phyloP scores from a whole-genome alignment of 2,797 vertebrate genomes.

The Notamacropus eugenii region DNA sequence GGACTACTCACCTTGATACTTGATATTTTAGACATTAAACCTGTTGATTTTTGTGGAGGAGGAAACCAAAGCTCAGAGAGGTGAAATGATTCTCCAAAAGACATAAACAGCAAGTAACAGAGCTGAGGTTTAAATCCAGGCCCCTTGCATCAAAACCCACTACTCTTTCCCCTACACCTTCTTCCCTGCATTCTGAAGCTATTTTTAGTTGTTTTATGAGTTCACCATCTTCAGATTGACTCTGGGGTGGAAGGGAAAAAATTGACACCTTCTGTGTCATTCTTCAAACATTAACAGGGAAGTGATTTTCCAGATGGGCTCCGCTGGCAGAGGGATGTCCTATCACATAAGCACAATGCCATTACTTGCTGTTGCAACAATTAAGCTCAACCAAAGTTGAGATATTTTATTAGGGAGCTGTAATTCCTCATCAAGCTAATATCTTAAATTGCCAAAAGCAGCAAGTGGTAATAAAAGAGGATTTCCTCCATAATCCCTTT shows the following conservation, averaged over 20 bases:
- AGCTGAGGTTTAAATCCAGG: not conserved
- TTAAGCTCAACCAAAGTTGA: slow-evolving; percentile 76
- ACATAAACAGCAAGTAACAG: not conserved
- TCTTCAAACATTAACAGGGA: slow-evolving; percentile 81
- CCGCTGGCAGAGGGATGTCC: slow-evolving; percentile 52
- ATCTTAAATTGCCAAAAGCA: slow-evolving; percentile 68
- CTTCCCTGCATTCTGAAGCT: slow-evolving; percentile 12
- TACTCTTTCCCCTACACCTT: not conserved
- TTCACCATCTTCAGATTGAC: slow-evolving; percentile 66
- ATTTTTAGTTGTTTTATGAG: slow-evolving; percentile 71
- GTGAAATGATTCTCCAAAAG: not conserved
- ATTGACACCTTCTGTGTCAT: slow-evolving; percentile 75
- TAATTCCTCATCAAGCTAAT: slow-evolving; percentile 72
- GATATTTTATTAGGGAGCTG: slow-evolving; percentile 71
- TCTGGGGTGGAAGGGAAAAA: slow-evolving; percentile 78
- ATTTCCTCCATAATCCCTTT: slow-evolving; percentile 78
- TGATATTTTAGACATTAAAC: not conserved
- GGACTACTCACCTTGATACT: not conserved
- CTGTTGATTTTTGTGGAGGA: not conserved
- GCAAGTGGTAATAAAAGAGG: slow-evolving; percentile 73
- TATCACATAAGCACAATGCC: slow-evolving; percentile 24
- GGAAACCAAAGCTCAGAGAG: not conserved
- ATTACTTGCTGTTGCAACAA: slow-evolving; percentile 57
- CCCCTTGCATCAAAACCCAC: not conserved
- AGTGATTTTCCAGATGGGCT: slow-evolving; percentile 81